These are phyloP conservation scores for Avahi laniger DNA, from an alignment of 2,797 vertebrate genomes.

Conservation along the genomic window DNA sequence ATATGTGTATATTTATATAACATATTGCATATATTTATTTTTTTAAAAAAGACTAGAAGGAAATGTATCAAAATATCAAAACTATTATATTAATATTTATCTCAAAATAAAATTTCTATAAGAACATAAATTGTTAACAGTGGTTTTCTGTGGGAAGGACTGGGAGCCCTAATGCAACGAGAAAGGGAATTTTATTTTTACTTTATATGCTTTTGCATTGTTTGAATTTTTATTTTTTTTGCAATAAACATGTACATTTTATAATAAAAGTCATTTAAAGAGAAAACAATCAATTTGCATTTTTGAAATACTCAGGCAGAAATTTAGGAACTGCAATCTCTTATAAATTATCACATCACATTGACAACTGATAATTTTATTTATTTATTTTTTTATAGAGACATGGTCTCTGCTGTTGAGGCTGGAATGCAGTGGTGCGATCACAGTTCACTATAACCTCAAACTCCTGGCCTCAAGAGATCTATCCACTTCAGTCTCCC, in stretches of 20 bases:
- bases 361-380: background rate
- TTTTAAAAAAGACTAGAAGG: background rate
- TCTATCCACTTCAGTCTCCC: background rate
- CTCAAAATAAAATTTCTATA: background rate
- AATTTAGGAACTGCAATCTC: constrained; percentile 31
- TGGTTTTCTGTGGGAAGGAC: background rate
- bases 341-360: background rate
- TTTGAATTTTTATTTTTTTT: background rate
- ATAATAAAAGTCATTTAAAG: constrained; percentile 10
- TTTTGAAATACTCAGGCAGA: constrained; percentile 10
- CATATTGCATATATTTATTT: background rate
- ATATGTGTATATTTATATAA: background rate
- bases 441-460: background rate
- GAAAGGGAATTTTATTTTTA: background rate
- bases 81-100: background rate
- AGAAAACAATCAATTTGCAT: constrained; percentile 4
- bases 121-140: background rate
- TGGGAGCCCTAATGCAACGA: background rate
- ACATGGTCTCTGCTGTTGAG: background rate
- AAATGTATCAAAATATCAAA: constrained; percentile 33
- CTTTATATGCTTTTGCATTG: background rate
- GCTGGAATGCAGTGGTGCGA: background rate
- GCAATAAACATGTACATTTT: background rate
- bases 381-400: background rate
- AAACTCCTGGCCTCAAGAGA: background rate